Evolutionary conservation across 2,113 vertebrate genomes (phyloP).

Genomic region (Cavia aperea): DNA sequence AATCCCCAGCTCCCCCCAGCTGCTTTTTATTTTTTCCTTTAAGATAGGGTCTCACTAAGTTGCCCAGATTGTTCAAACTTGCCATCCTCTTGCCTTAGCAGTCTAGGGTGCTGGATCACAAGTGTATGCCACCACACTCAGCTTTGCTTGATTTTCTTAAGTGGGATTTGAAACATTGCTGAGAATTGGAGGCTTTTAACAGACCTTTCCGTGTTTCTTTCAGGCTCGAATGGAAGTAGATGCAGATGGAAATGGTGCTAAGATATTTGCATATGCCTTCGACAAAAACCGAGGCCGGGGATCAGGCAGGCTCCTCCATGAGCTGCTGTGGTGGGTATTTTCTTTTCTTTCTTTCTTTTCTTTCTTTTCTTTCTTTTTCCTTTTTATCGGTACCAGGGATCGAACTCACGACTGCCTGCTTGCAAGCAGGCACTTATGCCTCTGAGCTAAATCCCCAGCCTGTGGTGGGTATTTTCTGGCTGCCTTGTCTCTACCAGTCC

Average conservation of each 20-base stretch:
- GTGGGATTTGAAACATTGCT: not conserved
- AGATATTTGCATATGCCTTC: slow-evolving; percentile 97
- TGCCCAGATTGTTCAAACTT: not conserved
- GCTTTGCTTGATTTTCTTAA: not conserved
- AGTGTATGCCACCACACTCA: not conserved
- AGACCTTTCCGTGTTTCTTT: not conserved
- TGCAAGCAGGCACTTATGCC: too few species aligned
- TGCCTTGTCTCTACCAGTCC: too few species aligned
- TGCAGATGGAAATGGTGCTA: slow-evolving; percentile 96
- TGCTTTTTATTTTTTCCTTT: not conserved
- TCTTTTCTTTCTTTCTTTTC: too few species aligned
- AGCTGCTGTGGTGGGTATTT: slow-evolving; percentile 91
- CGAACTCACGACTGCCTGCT: too few species aligned
- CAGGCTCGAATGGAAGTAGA: slow-evolving; percentile 99
- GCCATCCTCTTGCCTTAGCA: not conserved
- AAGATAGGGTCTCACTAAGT: not conserved
- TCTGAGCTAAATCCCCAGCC: slow-evolving; percentile 12
- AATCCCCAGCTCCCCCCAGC: not conserved
- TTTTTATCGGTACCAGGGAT: too few species aligned
- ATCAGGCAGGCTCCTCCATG: slow-evolving; percentile 91
- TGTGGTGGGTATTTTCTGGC: slow-evolving; percentile 84
- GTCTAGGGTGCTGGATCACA: not conserved
- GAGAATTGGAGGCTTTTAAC: not conserved
- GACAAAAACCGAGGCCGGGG: slow-evolving; percentile 95
- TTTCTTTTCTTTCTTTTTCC: too few species aligned